Percentiles rank a stretch among this genome's conserved stretches.
Conservation (phyloP, 2,797 vertebrate genomes). For the Paratrypauchen microcephalus region DNA sequence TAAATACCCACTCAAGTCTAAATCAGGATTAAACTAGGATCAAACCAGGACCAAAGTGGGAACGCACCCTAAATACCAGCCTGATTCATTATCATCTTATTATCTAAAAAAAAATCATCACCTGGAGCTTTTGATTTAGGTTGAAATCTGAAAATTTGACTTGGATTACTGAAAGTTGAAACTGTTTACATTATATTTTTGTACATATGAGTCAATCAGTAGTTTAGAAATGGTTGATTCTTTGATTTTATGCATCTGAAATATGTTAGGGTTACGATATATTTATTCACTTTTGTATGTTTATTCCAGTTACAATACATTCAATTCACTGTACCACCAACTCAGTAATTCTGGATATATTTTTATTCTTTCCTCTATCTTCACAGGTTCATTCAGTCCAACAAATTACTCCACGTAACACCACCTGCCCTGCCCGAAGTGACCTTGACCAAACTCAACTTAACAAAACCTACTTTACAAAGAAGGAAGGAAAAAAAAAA, state of each 20-base stretch:
- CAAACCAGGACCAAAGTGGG: not conserved
- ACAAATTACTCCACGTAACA: not conserved
- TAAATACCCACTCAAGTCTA: not conserved
- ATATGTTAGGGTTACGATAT: no score
- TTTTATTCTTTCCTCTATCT: not conserved
- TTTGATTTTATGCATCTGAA: no score
- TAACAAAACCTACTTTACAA: conserved; percentile 11
- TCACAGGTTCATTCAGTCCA: not conserved
- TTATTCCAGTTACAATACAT: no score
- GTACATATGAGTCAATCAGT: no score
- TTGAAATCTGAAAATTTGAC: no score
- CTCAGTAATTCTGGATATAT: not conserved
- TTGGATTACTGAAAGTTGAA: no score
- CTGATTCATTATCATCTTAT: not conserved
- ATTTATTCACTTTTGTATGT: no score
- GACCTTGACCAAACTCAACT: not conserved
- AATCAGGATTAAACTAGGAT: not conserved
- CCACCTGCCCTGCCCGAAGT: not conserved
- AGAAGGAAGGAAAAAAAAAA: not conserved
- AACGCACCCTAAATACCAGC: not conserved
- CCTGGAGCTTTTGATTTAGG: not conserved
- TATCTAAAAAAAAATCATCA: not conserved
- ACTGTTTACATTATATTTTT: no score
- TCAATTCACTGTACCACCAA: no score
- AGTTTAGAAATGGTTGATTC: no score